Percentiles rank a stretch among this genome's conserved stretches.
phyloP scores from a whole-genome alignment of 2,113 vertebrate species.

The Trematomus loennbergii region DNA sequence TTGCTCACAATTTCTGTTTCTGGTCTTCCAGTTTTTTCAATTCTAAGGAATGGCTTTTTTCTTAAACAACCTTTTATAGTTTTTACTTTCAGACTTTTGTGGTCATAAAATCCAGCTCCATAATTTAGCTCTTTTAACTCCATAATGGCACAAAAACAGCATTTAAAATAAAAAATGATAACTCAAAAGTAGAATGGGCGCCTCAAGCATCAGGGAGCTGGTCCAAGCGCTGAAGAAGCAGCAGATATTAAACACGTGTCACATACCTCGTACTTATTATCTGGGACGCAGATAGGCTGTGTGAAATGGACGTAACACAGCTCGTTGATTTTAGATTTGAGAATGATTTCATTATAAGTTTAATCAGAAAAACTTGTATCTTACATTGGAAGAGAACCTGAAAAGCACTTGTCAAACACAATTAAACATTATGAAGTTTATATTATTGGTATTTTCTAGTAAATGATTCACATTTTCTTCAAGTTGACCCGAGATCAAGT shows the following conservation, averaged over 20 bases:
- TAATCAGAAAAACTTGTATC: not conserved
- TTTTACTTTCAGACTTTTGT: constrained; percentile 2
- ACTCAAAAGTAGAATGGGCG: not conserved
- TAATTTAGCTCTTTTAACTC: not conserved
- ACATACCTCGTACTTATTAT: constrained; percentile 55
- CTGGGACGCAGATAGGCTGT: constrained; percentile 46
- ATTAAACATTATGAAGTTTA: not conserved
- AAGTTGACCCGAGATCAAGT: no score
- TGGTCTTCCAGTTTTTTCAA: not conserved
- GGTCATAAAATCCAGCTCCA: not conserved
- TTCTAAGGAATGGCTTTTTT: not conserved
- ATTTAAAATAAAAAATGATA: no score
- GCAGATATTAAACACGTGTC: not conserved
- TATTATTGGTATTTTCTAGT: not conserved
- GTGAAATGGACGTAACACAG: constrained; percentile 32
- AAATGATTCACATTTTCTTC: not conserved
- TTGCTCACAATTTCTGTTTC: not conserved
- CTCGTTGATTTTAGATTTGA: constrained; percentile 4
- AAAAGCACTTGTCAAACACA: not conserved
- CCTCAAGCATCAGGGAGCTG: constrained; percentile 5
- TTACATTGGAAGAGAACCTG: not conserved
- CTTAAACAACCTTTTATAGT: no score
- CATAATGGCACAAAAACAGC: not conserved
- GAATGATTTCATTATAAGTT: not conserved
- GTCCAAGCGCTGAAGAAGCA: constrained; percentile 22